Conservation (phyloP, 2,888 invertebrate species). For the Andrena minutula region DNA sequence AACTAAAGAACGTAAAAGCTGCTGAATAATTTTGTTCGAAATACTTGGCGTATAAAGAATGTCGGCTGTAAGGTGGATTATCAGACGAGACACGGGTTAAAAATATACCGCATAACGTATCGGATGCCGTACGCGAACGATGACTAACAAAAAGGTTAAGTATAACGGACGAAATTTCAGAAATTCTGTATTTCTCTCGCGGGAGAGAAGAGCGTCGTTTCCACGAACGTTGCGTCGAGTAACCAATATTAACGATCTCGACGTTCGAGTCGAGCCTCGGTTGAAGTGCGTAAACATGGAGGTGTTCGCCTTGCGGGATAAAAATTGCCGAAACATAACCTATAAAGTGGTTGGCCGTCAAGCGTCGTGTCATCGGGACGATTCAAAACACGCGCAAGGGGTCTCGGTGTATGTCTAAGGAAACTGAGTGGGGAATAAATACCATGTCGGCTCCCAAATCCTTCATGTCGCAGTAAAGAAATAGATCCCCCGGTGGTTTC, state of each 20-base stretch:
- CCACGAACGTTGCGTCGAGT: not conserved
- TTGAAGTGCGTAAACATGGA: constrained; percentile 48
- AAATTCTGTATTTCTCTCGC: not conserved
- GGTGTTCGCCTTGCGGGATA: constrained; percentile 26
- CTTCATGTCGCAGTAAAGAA: constrained; percentile 91
- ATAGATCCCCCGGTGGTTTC: constrained; percentile 90
- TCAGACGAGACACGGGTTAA: not conserved
- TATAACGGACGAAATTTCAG: not conserved
- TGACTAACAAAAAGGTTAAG: not conserved
- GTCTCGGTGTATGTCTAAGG: not conserved
- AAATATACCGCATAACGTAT: constrained; percentile 19
- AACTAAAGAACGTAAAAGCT: no score
- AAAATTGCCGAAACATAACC: constrained; percentile 47
- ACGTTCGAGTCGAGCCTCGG: not conserved
- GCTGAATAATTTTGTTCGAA: no score
- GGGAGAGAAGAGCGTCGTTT: not conserved
- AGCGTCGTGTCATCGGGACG: not conserved
- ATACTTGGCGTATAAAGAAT: no score
- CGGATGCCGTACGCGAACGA: constrained; percentile 1
- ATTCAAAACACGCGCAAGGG: not conserved
- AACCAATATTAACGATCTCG: not conserved
- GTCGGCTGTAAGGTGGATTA: no score
- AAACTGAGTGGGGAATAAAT: constrained; percentile 61
- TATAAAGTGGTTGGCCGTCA: constrained; percentile 22
- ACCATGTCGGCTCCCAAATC: constrained; percentile 94